phyloP scores from a whole-genome alignment of 2,888 invertebrate genomes.

The Octonoba sinensis region DNA sequence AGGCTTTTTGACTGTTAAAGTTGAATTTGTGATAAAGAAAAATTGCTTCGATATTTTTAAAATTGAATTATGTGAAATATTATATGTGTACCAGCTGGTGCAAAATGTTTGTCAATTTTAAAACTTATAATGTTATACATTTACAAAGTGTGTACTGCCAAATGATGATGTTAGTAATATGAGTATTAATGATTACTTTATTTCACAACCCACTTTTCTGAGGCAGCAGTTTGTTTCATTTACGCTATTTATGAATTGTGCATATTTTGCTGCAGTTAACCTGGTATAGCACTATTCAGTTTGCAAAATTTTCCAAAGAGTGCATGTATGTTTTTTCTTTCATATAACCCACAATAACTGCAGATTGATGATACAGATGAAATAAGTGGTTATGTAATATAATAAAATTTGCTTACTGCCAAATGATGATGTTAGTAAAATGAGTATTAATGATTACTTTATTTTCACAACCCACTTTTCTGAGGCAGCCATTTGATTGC shows the following conservation, averaged over 20 bases:
- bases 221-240: conserved; percentile 5
- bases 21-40: not conserved
- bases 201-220: conserved; percentile 28
- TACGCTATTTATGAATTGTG: not conserved
- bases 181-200: conserved; percentile 21
- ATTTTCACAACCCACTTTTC: conserved; percentile 40
- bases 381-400: no score
- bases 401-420: not conserved
- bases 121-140: not conserved
- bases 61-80: not conserved
- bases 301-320: no score
- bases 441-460: conserved; percentile 20
- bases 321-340: no score
- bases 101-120: not conserved
- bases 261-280: no score
- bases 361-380: no score
- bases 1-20: conserved; percentile 47
- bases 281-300: no score
- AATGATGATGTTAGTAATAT: not conserved
- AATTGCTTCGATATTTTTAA: not conserved
- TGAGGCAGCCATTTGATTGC: no score
- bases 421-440: conserved; percentile 4
- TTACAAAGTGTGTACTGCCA: not conserved
- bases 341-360: no score
- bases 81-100: not conserved